Conservation (phyloP, 2,797 vertebrate genomes). For the Cossypha dichroa region DNA sequence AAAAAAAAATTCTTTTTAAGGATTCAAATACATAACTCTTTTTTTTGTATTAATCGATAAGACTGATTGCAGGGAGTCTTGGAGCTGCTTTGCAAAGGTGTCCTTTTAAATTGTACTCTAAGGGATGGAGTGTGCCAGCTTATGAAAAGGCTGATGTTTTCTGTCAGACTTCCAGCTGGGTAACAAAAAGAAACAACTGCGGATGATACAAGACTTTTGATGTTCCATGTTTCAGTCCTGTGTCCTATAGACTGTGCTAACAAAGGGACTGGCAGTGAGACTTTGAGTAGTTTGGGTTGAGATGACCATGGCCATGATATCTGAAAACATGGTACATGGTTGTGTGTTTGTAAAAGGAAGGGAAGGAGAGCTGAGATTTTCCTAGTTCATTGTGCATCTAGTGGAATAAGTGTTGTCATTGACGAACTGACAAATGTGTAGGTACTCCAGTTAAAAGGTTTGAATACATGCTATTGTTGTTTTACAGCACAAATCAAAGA, state of each 20-base stretch:
- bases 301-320: not conserved
- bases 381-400: not conserved
- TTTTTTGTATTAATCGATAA: not conserved
- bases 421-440: not conserved
- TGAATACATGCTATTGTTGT: not conserved
- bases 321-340: fast-evolving
- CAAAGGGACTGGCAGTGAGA: not conserved
- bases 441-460: not conserved
- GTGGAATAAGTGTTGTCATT: not conserved
- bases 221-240: not conserved
- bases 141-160: not conserved
- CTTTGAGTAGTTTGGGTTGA: not conserved
- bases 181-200: not conserved
- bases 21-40: not conserved
- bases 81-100: not conserved
- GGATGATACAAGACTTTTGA: not conserved
- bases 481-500: not conserved
- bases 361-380: not conserved
- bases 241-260: not conserved
- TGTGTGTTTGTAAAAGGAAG: not conserved
- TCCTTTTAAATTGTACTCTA: not conserved
- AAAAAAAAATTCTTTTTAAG: not conserved
- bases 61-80: not conserved
- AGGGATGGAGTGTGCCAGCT: not conserved
- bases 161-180: not conserved